Evolutionary conservation across 2,797 vertebrate genomes (phyloP).

Genomic region (Mus spretus): DNA sequence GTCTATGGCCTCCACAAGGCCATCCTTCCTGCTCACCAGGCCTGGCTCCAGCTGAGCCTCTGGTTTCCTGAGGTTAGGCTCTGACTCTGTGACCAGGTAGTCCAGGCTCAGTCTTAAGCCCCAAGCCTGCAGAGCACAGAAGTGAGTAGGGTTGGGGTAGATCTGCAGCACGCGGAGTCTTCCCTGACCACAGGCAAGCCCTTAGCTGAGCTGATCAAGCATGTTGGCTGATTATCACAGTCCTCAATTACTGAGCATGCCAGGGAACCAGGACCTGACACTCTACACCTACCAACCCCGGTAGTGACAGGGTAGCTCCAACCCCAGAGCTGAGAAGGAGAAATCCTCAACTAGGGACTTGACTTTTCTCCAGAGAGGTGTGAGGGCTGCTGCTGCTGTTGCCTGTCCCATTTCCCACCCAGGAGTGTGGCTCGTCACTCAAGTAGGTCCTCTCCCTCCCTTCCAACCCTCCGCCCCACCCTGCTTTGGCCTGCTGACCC

Average conservation of each 20-base stretch:
- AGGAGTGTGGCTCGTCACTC: no score
- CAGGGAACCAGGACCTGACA: background rate
- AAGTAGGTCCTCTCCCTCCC: background rate
- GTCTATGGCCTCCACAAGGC: background rate
- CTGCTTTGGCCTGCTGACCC: background rate
- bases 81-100: background rate
- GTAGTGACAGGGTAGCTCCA: background rate
- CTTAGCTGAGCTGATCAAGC: background rate
- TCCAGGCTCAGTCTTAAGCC: background rate
- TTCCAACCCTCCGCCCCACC: background rate
- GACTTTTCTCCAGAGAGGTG: background rate
- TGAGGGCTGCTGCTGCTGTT: background rate
- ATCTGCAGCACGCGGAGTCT: background rate
- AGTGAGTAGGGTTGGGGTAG: background rate
- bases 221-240: background rate
- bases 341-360: background rate
- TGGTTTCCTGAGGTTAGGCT: background rate
- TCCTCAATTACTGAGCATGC: background rate
- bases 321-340: background rate
- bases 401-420: background rate
- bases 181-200: background rate
- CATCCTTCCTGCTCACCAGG: background rate
- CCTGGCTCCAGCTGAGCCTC: background rate
- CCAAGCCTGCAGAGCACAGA: background rate
- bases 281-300: background rate